Percentiles rank a stretch among this genome's conserved stretches.
Conservation (phyloP, 1,140 invertebrate genomes). For the Tachypleus tridentatus region DNA sequence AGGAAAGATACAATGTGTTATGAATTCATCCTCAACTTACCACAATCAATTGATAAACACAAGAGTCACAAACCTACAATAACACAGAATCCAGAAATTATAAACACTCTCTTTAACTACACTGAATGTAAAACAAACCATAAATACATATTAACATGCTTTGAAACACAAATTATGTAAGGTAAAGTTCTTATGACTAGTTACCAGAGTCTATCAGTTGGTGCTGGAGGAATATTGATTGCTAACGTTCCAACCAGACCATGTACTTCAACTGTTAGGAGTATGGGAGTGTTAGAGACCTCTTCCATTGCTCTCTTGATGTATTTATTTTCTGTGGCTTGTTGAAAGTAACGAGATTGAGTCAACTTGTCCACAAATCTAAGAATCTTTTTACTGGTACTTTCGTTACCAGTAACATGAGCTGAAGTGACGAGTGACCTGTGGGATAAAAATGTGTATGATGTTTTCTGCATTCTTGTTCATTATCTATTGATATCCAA, state of each 20-base stretch:
- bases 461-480: too few relatives aligned
- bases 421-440: neutral
- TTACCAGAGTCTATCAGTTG: conserved; percentile 80
- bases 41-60: too few relatives aligned
- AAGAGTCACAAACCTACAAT: too few relatives aligned
- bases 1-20: too few relatives aligned
- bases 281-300: conserved; percentile 83
- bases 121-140: neutral
- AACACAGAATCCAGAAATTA: too few relatives aligned
- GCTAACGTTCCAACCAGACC: conserved; percentile 61
- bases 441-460: neutral
- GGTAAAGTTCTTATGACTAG: conserved; percentile 1
- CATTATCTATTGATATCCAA: too few relatives aligned
- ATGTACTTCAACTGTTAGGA: conserved; percentile 74
- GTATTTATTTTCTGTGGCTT: conserved; percentile 44
- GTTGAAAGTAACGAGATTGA: conserved; percentile 80
- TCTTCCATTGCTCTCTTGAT: conserved; percentile 39
- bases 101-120: too few relatives aligned
- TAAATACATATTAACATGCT: neutral
- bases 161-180: neutral
- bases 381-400: conserved; percentile 14
- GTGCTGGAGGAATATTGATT: conserved; percentile 88
- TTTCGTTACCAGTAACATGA: neutral
- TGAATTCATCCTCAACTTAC: too few relatives aligned
- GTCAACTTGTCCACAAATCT: conserved; percentile 73